Evolutionary conservation across 1,140 invertebrate species (phyloP).

Genomic region (Zeugodacus cucurbitae): DNA sequence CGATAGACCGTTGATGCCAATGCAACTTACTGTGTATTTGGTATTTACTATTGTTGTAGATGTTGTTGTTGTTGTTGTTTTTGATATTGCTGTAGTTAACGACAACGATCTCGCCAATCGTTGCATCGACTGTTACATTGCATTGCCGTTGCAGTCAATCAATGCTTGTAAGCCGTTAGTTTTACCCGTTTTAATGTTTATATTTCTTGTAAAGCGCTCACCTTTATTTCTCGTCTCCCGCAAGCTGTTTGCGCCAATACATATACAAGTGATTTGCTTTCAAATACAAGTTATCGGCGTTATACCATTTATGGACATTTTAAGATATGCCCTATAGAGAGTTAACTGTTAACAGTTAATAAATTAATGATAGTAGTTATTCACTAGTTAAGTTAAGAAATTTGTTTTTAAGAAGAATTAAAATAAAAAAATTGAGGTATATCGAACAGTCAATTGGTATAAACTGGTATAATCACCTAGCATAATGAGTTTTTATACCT

Average conservation of each 20-base stretch:
- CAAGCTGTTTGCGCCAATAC: not conserved
- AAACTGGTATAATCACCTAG: not conserved
- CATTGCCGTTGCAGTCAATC: slow-evolving; percentile 14
- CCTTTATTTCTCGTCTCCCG: slow-evolving; percentile 18
- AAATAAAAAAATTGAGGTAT: too few species aligned
- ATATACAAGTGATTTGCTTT: not conserved
- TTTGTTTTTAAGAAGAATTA: too few species aligned
- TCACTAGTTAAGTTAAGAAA: too few species aligned
- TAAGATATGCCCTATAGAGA: not conserved
- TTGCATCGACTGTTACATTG: not conserved
- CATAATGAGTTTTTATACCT: too few species aligned
- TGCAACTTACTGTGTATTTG: not conserved
- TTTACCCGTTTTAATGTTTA: not conserved
- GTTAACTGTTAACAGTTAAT: not conserved
- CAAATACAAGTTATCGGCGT: not conserved
- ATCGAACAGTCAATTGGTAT: not conserved
- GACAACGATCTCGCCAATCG: not conserved
- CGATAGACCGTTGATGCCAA: not conserved
- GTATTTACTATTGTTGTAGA: not conserved
- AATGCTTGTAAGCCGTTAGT: not conserved
- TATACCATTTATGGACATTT: not conserved
- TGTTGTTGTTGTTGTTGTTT: not conserved
- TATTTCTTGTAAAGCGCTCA: not conserved
- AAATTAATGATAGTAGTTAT: too few species aligned
- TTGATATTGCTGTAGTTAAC: not conserved